Evolutionary conservation across 2,888 invertebrate species (phyloP).

Genomic region (Yponomeuta cagnagella): DNA sequence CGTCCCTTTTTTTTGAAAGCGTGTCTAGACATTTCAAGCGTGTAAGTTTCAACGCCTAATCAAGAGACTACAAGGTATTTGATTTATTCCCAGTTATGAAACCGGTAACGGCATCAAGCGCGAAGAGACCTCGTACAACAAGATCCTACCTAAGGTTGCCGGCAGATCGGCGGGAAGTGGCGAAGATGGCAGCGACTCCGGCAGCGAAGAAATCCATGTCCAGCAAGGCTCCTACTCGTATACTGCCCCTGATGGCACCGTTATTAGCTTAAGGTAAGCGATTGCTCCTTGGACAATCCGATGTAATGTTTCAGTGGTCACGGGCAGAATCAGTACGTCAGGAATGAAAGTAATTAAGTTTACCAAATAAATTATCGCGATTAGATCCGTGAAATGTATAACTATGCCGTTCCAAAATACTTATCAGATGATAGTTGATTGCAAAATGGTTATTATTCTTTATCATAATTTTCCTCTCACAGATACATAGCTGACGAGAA

Average conservation of each 20-base stretch:
- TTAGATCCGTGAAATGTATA: too few species aligned
- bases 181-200: constrained; percentile 74
- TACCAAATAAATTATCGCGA: too few species aligned
- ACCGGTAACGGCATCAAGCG: constrained; percentile 86
- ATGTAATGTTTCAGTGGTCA: too few species aligned
- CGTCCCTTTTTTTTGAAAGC: too few species aligned
- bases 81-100: constrained; percentile 76
- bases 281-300: not conserved
- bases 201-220: constrained; percentile 75
- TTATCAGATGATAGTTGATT: too few species aligned
- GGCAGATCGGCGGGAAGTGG: constrained; percentile 59
- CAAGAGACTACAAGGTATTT: not conserved
- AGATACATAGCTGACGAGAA: constrained; percentile 84
- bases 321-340: too few species aligned
- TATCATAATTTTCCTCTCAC: not conserved
- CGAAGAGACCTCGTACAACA: constrained; percentile 82
- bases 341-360: too few species aligned
- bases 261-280: constrained; percentile 75
- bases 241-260: constrained; percentile 81
- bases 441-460: not conserved
- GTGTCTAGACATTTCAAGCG: too few species aligned
- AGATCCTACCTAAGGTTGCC: constrained; percentile 69
- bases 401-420: too few species aligned
- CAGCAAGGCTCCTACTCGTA: constrained; percentile 82
- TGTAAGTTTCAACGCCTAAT: too few species aligned